A percentile compares a stretch with the other conserved stretches of the same genome.
These are phyloP conservation scores for Ecdyonurus torrentis DNA, from an alignment of 2,888 invertebrate species.

Conservation along the genomic window DNA sequence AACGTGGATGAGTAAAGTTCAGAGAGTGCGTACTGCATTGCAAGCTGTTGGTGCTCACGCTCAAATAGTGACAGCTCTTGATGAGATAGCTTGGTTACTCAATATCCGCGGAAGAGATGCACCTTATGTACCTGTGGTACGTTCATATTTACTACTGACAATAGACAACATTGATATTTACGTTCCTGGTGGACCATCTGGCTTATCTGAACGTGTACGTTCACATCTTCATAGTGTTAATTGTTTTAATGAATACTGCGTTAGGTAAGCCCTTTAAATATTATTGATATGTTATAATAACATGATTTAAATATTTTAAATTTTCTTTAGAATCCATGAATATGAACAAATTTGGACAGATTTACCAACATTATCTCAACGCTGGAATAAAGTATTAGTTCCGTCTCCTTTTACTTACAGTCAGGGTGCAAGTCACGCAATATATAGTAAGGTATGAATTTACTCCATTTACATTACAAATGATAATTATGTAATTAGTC, in stretches of 20 bases:
- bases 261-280: constrained; percentile 33
- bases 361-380: constrained; percentile 42
- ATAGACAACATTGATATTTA: constrained; percentile 48
- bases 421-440: constrained; percentile 52
- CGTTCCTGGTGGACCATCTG: constrained; percentile 28
- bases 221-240: constrained; percentile 34
- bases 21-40: constrained; percentile 44
- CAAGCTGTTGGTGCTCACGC: constrained; percentile 46
- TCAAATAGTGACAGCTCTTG: constrained; percentile 68
- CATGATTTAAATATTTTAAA: no score
- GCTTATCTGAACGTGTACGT: constrained; percentile 31
- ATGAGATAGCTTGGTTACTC: constrained; percentile 76
- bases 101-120: constrained; percentile 78
- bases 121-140: constrained; percentile 61
- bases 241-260: constrained; percentile 41
- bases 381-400: constrained; percentile 46
- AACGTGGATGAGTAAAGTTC: constrained; percentile 60
- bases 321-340: constrained; percentile 43
- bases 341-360: constrained; percentile 55
- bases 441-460: constrained; percentile 24
- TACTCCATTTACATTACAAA: not conserved
- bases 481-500: not conserved
- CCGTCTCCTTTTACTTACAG: constrained; percentile 53
- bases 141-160: constrained; percentile 55
- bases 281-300: not conserved